Conservation (phyloP, 2,888 invertebrate species). For the Heteropelma amictum region DNA sequence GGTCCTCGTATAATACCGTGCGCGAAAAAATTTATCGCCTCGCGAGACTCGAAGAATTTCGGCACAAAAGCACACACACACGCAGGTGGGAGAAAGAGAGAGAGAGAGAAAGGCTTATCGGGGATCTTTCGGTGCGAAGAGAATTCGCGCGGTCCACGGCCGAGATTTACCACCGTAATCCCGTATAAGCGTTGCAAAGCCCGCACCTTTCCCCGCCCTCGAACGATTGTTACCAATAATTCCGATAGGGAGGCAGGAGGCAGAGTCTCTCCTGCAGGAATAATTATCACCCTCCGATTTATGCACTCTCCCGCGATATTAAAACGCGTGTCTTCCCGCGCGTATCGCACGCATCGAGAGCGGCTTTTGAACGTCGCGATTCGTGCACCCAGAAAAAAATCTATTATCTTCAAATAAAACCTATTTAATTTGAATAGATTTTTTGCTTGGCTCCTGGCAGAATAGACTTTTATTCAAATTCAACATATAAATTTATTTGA, state of each 20-base stretch:
- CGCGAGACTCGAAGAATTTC: conserved; percentile 25
- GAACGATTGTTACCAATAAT: conserved; percentile 53
- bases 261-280: conserved; percentile 1
- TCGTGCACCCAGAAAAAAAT: too few species aligned
- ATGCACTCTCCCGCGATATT: conserved; percentile 3
- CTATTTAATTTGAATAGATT: too few species aligned
- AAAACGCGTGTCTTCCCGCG: too few species aligned
- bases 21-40: conserved; percentile 12
- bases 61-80: too few species aligned
- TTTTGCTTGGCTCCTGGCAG: too few species aligned
- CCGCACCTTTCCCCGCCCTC: too few species aligned
- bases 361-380: too few species aligned
- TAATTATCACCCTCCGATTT: conserved; percentile 33
- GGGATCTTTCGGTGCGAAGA: conserved; percentile 45
- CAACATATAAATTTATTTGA: too few species aligned
- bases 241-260: conserved; percentile 31
- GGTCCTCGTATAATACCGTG: not conserved
- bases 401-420: too few species aligned
- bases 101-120: conserved; percentile 35
- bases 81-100: not conserved
- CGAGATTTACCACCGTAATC: conserved; percentile 48
- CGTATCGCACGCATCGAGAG: too few species aligned
- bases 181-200: conserved; percentile 49
- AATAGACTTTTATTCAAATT: too few species aligned
- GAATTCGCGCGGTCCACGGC: conserved; percentile 39